These are phyloP conservation scores for Oxytorus armatus DNA, from an alignment of 2,888 invertebrate species.

Conservation along the genomic window DNA sequence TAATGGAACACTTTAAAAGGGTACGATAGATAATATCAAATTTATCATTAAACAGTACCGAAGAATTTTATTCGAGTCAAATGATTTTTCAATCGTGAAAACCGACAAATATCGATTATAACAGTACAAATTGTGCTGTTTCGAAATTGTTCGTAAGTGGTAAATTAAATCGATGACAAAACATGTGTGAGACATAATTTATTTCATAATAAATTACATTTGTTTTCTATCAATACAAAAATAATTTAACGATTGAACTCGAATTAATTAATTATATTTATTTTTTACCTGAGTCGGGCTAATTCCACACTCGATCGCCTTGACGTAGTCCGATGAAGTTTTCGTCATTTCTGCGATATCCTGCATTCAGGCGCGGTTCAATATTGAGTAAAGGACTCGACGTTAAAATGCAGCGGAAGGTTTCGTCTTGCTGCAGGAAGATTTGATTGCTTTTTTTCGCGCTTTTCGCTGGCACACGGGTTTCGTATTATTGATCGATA, in stretches of 20 bases:
- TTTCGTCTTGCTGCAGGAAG: background rate
- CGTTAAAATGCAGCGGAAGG: background rate
- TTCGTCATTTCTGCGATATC: slow-evolving; percentile 73
- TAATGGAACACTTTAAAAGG: background rate
- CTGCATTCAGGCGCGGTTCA: slow-evolving; percentile 56
- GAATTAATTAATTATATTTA: background rate
- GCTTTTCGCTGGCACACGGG: slow-evolving; percentile 1
- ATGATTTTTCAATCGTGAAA: background rate
- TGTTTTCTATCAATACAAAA: background rate
- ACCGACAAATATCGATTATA: too few relatives aligned
- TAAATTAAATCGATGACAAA: background rate
- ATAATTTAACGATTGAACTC: background rate
- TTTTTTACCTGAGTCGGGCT: slow-evolving; percentile 79
- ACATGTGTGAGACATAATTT: background rate
- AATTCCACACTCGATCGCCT: slow-evolving; percentile 79
- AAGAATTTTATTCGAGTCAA: background rate
- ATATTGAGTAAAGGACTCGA: slow-evolving; percentile 9
- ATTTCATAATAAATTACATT: slow-evolving; percentile 8
- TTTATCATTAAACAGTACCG: background rate
- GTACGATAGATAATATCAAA: slow-evolving; percentile 3
- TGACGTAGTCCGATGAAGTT: slow-evolving; percentile 77
- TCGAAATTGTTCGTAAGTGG: too few relatives aligned
- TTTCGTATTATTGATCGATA: slow-evolving; percentile 3
- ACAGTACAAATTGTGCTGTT: too few relatives aligned
- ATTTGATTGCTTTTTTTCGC: slow-evolving; percentile 10